Evolutionary conservation across 2,888 invertebrate species (phyloP), one percentile per base, ranked within the genome.

Genomic region (Malthinus seriepunctatus): DNA sequence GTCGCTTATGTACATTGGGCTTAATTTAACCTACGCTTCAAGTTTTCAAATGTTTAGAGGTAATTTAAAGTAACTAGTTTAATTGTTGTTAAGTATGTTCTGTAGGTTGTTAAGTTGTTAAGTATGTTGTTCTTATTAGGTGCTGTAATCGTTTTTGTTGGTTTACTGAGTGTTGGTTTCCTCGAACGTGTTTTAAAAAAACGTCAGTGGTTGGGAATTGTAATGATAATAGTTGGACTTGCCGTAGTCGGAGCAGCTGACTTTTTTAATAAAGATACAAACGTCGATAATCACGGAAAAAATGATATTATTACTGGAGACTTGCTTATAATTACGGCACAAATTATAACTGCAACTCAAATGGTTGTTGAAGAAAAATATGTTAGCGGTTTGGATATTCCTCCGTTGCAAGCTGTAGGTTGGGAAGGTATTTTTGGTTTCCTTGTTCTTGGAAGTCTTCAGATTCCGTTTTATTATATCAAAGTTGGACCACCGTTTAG

Each of bases 11-110:
- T 95, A 96, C 73, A 85, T 95, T 46, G 97, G 96, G 4, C 81
- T 97, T 51, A 95, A 88, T 69, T 80, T 97, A 75, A 97, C 97
- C 0, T 94, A 90, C 74, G 92, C 93, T 1, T 93, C 95, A 67
- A 95, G 95, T 73, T 97, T 95, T 78, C 97, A 97, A 82, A 97
- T 97, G 95, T 87, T 97, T 69, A 83, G 96, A 80, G 95, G 91
- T 85, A 77, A 34, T 9, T 32, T 37, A 8, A 8, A 5, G 6
- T 38, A 15, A 8, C 23, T 23, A 23, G 23, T 23, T 23, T 3
- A 23, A 23, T 23, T n/a, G 8, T 6, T 32, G 8, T 32, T 32
- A 8, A 32, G 8, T n/a, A 37, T 8, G 8, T 5, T 6, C 10
- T 37, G 10, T 37, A n/a, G 5, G 7, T 37, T 44, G 15, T 9